Evolutionary conservation across 1,140 invertebrate genomes (phyloP), one percentile per base, ranked within the genome.

Genomic region (Megalopta genalis): DNA sequence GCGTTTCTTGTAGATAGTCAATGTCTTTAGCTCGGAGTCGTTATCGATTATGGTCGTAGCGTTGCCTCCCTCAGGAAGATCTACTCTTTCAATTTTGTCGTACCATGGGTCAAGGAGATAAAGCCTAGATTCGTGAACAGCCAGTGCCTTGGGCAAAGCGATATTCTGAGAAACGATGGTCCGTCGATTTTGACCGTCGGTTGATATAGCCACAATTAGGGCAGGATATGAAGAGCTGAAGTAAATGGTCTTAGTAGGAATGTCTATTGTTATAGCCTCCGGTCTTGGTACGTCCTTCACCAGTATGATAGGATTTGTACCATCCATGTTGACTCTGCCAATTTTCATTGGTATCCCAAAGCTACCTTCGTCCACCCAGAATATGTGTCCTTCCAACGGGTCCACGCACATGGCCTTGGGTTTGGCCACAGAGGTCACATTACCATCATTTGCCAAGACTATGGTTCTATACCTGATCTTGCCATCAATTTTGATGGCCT

Each of bases 361-460:
- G 21, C 97, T 97, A 9, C 99, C 99, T 83, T 98, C 97, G 90
- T 99, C 99, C 4, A 98, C 95, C 98, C 99, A 99, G 93, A 98
- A 89, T 2, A 94, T 94, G 90, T 93, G 97, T 93, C 98, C 99
- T 86, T 97, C 96, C 5, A 95, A 94, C 0, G 99, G 98, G 94
- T 99, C 98, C 1, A 99, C 93, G 75, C 96, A 97, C 65, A 99
- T 95, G 0, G 97, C 95, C 85, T 96, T 96, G 0, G 99, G 99
- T 87, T 96, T 96, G 0, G 97, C 96, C 14, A 99, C 97, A 0
- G 98, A 98, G 0, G 94, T 95, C 67, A 94, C 95, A 72, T 96
- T 97, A 0, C 98, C 98, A 88, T 98, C 96, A 90, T 99, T 99
- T 0, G 96, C 96, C 25, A 99, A 91, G 32, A 99, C 95, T 6